Conservation (phyloP, 1,140 invertebrate species). For the Anadara kagoshimensis region DNA sequence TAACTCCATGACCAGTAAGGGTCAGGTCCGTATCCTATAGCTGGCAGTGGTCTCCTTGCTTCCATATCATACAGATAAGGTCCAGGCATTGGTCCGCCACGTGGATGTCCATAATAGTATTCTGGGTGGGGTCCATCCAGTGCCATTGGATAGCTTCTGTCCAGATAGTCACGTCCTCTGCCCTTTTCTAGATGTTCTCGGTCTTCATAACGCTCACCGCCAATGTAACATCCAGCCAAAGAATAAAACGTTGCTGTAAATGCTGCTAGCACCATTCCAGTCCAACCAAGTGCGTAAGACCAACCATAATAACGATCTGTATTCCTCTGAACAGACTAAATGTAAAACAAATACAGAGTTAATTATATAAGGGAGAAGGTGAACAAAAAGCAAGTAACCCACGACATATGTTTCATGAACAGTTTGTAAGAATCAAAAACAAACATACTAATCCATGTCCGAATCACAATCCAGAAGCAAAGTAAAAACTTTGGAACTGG, state of each 20-base stretch:
- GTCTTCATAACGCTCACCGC: constrained; percentile 56
- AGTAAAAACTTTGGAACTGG: no score
- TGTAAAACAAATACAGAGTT: no score
- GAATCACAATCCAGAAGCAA: no score
- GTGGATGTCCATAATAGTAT: constrained; percentile 41
- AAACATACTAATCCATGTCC: no score
- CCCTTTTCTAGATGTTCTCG: constrained; percentile 52
- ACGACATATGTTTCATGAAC: no score
- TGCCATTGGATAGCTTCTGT: constrained; percentile 43
- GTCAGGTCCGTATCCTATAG: constrained; percentile 51
- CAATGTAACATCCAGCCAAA: constrained; percentile 65
- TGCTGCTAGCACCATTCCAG: constrained; percentile 63
- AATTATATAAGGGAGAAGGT: no score
- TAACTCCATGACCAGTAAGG: no score
- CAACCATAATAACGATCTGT: constrained; percentile 59
- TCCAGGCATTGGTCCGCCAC: no score
- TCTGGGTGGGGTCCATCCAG: constrained; percentile 52
- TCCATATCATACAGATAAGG: constrained; percentile 55
- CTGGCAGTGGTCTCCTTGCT: constrained; percentile 43
- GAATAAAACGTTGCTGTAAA: constrained; percentile 66
- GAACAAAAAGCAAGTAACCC: no score
- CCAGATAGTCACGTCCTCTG: constrained; percentile 43
- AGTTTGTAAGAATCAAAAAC: no score
- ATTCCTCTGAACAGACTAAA: constrained; percentile 51
- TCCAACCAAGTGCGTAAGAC: constrained; percentile 69